phyloP scores from a whole-genome alignment of 2,888 invertebrate genomes.

The Apodemia duryi region DNA sequence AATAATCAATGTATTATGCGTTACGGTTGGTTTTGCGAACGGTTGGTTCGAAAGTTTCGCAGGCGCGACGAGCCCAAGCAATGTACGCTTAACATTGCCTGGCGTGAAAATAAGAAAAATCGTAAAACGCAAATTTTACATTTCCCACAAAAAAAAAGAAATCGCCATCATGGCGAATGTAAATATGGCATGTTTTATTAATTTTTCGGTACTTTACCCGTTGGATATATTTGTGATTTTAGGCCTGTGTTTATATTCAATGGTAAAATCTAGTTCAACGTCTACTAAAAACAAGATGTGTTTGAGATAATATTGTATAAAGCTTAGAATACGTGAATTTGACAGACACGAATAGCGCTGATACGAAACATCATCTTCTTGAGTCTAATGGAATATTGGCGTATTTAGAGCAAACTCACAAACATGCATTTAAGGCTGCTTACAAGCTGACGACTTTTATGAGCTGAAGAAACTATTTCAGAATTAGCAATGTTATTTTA shows the following conservation, averaged over 20 bases:
- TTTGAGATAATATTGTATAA: conserved; percentile 1
- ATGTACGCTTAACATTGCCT: no score
- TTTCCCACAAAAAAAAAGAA: no score
- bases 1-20: no score
- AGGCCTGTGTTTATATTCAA: background rate
- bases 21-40: no score
- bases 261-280: background rate
- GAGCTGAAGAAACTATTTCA: background rate
- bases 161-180: no score
- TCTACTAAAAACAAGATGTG: background rate
- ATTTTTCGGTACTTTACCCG: no score
- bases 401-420: conserved; percentile 27
- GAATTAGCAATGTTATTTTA: background rate
- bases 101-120: no score
- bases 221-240: no score
- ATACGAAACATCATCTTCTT: conserved; percentile 27
- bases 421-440: conserved; percentile 2
- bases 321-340: background rate
- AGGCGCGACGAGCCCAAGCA: no score
- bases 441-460: background rate
- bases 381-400: conserved; percentile 30
- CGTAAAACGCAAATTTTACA: no score
- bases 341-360: conserved; percentile 16
- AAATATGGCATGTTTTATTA: no score
- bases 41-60: no score